These are phyloP conservation scores for Ricordea florida DNA, from an alignment of 92 coral and sea anemone species.

Conservation along the genomic window DNA sequence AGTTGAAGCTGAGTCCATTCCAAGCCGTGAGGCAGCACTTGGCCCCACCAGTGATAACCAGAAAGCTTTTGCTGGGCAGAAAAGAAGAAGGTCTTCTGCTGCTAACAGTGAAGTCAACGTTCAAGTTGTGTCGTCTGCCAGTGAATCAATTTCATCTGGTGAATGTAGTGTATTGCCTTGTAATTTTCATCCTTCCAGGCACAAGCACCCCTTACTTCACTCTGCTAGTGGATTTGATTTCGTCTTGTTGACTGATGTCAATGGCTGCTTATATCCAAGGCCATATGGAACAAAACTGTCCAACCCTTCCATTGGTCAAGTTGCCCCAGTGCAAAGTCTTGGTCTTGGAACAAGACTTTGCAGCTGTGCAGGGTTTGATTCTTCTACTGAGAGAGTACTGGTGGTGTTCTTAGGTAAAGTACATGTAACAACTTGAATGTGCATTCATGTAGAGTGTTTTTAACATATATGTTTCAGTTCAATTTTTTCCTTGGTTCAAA, in stretches of 20 bases:
- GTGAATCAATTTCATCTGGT: not conserved
- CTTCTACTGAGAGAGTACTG: conserved; percentile 58
- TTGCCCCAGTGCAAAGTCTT: conserved; percentile 79
- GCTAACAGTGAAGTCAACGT: conserved; percentile 17
- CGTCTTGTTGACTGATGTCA: conserved; percentile 69
- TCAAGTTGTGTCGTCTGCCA: not conserved
- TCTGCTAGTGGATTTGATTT: conserved; percentile 55
- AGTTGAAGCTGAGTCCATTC: conserved; percentile 77
- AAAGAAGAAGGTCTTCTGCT: conserved; percentile 51
- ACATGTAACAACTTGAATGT: conserved; percentile 15
- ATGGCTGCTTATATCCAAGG: conserved; percentile 90
- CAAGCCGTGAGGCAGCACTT: conserved; percentile 69
- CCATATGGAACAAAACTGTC: conserved; percentile 86
- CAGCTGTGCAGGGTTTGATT: conserved; percentile 32
- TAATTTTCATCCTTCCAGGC: not conserved
- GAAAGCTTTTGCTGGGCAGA: conserved; percentile 47
- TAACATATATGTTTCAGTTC: not conserved
- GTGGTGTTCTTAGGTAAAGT: conserved; percentile 76
- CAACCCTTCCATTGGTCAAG: conserved; percentile 58
- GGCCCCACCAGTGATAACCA: not conserved
- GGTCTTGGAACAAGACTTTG: conserved; percentile 69
- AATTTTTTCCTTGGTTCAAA: not conserved
- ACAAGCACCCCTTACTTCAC: conserved; percentile 64
- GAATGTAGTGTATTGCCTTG: not conserved
- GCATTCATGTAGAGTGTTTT: not conserved